Conservation (phyloP, 2,797 vertebrate genomes). For the Poecile montanus region DNA sequence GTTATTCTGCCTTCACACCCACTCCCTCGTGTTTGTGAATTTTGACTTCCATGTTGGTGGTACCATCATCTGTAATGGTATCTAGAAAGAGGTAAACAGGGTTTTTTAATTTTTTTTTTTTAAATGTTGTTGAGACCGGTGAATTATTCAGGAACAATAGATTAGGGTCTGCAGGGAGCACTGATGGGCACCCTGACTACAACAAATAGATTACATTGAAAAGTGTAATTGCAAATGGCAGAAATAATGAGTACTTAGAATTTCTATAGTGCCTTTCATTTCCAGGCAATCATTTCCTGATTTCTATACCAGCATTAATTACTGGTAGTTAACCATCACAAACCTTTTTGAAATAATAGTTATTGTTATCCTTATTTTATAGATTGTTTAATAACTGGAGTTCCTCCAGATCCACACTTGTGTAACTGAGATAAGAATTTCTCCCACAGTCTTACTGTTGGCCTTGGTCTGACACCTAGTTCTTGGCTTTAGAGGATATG, state of each 20-base stretch:
- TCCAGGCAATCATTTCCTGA: background rate
- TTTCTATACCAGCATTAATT: slow-evolving; percentile 19
- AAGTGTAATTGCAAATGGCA: background rate
- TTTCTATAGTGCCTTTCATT: slow-evolving; percentile 33
- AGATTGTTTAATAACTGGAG: slow-evolving; percentile 23
- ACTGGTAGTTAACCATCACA: background rate
- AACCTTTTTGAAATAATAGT: slow-evolving; percentile 5
- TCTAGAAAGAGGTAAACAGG: background rate
- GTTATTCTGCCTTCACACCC: background rate
- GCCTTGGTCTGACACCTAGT: background rate
- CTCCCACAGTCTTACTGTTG: background rate
- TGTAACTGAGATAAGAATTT: slow-evolving; percentile 30
- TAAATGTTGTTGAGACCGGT: background rate
- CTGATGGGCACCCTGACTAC: background rate
- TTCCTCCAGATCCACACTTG: slow-evolving; percentile 1
- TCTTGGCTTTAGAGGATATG: background rate
- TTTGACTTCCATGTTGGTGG: background rate
- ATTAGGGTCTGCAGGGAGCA: background rate
- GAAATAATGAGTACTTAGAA: slow-evolving; percentile 8
- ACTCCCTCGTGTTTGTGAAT: background rate
- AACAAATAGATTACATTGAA: background rate
- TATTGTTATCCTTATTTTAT: slow-evolving; percentile 44
- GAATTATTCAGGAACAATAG: background rate
- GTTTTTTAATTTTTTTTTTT: background rate
- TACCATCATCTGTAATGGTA: background rate